Base-by-base conservation (phyloP, 1,140 invertebrate species). In the Sarcophaga peregrina region DNA sequence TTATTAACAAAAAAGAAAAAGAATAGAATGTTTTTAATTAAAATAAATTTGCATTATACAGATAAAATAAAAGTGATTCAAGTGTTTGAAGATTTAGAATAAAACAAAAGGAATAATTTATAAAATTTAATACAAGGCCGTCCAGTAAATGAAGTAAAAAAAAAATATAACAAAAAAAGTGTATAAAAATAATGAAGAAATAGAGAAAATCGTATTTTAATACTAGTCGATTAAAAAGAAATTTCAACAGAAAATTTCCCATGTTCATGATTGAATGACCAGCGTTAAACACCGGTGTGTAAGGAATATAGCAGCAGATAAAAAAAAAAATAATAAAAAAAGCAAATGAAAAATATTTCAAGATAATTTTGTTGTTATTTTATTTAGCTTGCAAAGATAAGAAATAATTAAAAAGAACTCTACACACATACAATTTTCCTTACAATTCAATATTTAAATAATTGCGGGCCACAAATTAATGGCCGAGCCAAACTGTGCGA, bases 91-190 rank as follows among this genome's bases (percentile, higher is more conserved):
- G n/a, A 37, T 37, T 25, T 7, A 52, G 62, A 68, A 68, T 68
- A 68, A 68, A 37, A 20, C 9, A 68, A 8, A 25, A 68, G n/a
- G 25, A 37, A 68, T 68, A 15, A 68, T 52, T 52, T 52, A 52
- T 52, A 25, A 68, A 68, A 68, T 68, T 37, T 20, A 68, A 68
- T 68, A 68, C 62, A 68, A 68, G 62, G 62, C 62, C 62, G n/a
- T 68, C 62, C 62, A 58, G 7, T n/a, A 58, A 58, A 13, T 58
- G 54, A 58, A 58, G n/a, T 58, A n/a, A n/a, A 58, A 58, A 58
- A 58, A 58, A 58, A 58, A 5, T 11, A 68, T 68, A 20, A 68
- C 8, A 20, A 68, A 68, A 9, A 68, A 25, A 68, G 17, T 68
- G n/a, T 20, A 20, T n/a, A 9, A 20, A 68, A 25, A n/a, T 58